phyloP scores from a whole-genome alignment of 64 coral and sea anemone species.

The Actinia equina region DNA sequence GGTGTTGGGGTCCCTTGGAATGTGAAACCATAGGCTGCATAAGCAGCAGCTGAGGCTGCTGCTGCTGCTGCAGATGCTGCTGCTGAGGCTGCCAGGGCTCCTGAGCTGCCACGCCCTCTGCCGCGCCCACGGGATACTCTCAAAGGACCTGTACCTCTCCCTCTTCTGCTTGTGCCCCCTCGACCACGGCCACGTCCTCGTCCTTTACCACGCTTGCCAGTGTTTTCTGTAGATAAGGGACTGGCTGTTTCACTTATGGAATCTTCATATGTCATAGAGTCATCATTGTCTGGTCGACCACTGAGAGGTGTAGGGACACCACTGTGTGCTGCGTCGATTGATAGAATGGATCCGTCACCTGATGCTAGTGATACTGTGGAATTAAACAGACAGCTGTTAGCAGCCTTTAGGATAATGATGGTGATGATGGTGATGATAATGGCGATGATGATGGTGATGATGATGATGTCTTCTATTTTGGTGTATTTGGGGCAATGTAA shows the following conservation, averaged over 20 bases:
- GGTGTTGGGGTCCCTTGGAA: slow-evolving; percentile 84
- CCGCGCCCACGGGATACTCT: slow-evolving; percentile 67
- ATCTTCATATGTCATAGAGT: slow-evolving; percentile 42
- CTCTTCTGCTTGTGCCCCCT: slow-evolving; percentile 32
- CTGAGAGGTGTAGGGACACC: slow-evolving; percentile 63
- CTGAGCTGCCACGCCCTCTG: slow-evolving; percentile 78
- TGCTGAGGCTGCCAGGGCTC: slow-evolving; percentile 91
- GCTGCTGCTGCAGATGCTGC: slow-evolving; percentile 92
- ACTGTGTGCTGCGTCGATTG: slow-evolving; percentile 48
- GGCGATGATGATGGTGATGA: too few relatives aligned
- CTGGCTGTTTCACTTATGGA: slow-evolving; percentile 65
- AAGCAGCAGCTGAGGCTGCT: slow-evolving; percentile 90
- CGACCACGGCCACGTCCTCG: slow-evolving; percentile 53
- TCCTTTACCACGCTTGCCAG: slow-evolving; percentile 50
- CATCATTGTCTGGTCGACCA: slow-evolving; percentile 60
- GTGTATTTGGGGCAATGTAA: too few relatives aligned
- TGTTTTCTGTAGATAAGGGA: slow-evolving; percentile 31
- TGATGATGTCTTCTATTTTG: too few relatives aligned
- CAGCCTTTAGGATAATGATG: too few relatives aligned
- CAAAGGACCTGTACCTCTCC: slow-evolving; percentile 52
- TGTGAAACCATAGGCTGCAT: slow-evolving; percentile 92
- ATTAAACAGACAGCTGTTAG: background rate
- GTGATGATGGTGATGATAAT: too few relatives aligned
- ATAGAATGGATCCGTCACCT: slow-evolving; percentile 56
- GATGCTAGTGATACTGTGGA: slow-evolving; percentile 69